These are phyloP conservation scores for Psittacara wagleri DNA, from an alignment of 2,113 vertebrate species.

Conservation along the genomic window DNA sequence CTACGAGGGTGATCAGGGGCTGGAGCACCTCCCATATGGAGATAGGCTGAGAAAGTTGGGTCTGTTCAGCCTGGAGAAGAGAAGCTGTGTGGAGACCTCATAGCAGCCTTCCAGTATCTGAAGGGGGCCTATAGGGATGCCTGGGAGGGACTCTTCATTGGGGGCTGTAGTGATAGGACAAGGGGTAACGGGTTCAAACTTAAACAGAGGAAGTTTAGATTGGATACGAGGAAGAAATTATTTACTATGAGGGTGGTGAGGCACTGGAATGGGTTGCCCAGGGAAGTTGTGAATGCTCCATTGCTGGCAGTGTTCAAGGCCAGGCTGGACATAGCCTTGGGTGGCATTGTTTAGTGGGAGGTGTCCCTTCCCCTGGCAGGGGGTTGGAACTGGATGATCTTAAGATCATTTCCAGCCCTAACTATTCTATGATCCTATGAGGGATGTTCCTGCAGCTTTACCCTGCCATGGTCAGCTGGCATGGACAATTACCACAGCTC, in stretches of 20 bases:
- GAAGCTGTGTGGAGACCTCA: too few species aligned
- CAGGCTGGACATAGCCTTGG: neutral
- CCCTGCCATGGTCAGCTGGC: neutral
- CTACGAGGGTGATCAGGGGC: neutral
- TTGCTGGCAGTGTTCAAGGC: too few species aligned
- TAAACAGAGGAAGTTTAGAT: too few species aligned
- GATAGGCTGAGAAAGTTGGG: too few species aligned
- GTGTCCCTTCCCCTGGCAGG: neutral
- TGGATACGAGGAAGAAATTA: accelerated
- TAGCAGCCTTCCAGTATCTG: too few species aligned
- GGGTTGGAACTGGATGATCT: neutral
- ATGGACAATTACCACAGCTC: neutral
- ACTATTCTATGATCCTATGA: neutral
- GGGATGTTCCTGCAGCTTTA: neutral
- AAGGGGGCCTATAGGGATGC: too few species aligned
- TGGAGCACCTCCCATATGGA: neutral
- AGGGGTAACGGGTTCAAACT: too few species aligned
- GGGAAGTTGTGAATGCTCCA: too few species aligned
- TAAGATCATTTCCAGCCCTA: neutral
- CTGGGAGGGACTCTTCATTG: neutral
- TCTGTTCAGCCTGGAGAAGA: too few species aligned
- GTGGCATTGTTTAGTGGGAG: neutral
- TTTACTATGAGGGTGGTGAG: too few species aligned
- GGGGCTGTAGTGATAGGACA: too few species aligned
- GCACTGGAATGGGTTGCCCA: too few species aligned